Evolutionary conservation across 2,797 vertebrate species (phyloP).

Genomic region (Megalops cyprinoides): DNA sequence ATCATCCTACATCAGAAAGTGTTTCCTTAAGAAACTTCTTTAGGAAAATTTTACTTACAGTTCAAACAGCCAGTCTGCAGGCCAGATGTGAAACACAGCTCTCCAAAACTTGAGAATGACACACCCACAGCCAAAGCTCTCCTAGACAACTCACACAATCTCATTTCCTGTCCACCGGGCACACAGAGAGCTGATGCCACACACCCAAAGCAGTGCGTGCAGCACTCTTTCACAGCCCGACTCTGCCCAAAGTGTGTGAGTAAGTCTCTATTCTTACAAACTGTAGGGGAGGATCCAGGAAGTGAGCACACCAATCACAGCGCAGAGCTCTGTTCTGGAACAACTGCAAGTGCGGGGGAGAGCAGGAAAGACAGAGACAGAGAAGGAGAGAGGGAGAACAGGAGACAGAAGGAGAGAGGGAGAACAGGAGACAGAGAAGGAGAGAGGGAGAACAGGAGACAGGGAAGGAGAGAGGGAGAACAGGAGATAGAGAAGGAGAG

Average conservation of each 20-base stretch:
- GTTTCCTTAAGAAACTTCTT: too few species aligned
- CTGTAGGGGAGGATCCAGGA: neutral
- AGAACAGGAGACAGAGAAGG: too few species aligned
- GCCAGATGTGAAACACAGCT: neutral
- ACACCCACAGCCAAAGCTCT: constrained; percentile 37
- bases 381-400: too few species aligned
- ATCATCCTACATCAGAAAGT: too few species aligned
- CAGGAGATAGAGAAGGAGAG: neutral
- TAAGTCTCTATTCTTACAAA: neutral
- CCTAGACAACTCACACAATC: constrained; percentile 20
- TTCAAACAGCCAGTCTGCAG: neutral
- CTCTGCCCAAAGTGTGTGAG: too few species aligned
- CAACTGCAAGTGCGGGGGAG: neutral
- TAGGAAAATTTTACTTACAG: neutral
- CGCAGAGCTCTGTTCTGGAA: neutral
- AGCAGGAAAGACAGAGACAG: neutral
- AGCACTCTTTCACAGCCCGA: too few species aligned
- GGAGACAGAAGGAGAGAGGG: too few species aligned
- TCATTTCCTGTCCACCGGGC: constrained; percentile 45
- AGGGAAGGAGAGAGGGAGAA: neutral
- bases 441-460: neutral
- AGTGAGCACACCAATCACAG: constrained; percentile 39
- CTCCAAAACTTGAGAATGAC: constrained; percentile 15
- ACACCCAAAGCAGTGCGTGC: neutral
- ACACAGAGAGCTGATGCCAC: constrained; percentile 33